Evolutionary conservation across 1,140 invertebrate species (phyloP).

Genomic region (Pectinophora gossypiella): DNA sequence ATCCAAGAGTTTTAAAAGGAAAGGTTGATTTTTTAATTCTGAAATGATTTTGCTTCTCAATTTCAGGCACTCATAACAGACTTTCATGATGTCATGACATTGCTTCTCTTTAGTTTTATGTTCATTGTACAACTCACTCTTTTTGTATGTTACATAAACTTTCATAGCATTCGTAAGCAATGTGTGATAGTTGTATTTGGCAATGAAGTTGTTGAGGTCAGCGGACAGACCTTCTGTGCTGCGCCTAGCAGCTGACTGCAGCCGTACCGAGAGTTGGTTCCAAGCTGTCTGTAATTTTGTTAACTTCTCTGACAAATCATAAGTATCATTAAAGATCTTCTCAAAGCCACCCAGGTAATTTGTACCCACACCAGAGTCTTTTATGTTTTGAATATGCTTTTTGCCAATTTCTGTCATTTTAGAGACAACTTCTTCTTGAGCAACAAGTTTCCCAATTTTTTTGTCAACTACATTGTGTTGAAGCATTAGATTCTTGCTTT

Average conservation of each 20-base stretch:
- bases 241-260: slow-evolving; percentile 61
- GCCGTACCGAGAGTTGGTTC: slow-evolving; percentile 48
- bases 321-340: slow-evolving; percentile 51
- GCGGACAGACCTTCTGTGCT: slow-evolving; percentile 54
- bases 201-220: slow-evolving; percentile 56
- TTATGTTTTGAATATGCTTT: slow-evolving; percentile 46
- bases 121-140: slow-evolving; percentile 44
- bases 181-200: slow-evolving; percentile 49
- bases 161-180: slow-evolving; percentile 49
- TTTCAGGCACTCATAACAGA: slow-evolving; percentile 64
- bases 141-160: slow-evolving; percentile 43
- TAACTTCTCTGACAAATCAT: slow-evolving; percentile 49
- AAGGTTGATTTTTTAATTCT: slow-evolving; percentile 53
- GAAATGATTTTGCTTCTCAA: slow-evolving; percentile 57
- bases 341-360: slow-evolving; percentile 55
- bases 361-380: slow-evolving; percentile 36
- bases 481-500: slow-evolving; percentile 54
- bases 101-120: slow-evolving; percentile 47
- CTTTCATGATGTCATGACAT: slow-evolving; percentile 57
- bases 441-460: slow-evolving; percentile 53
- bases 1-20: slow-evolving; percentile 62
- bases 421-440: slow-evolving; percentile 47
- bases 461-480: slow-evolving; percentile 65
- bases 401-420: slow-evolving; percentile 49
- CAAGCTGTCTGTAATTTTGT: slow-evolving; percentile 57